Conservation (phyloP, 2,113 vertebrate genomes). For the Nothocercus nigrocapillus region DNA sequence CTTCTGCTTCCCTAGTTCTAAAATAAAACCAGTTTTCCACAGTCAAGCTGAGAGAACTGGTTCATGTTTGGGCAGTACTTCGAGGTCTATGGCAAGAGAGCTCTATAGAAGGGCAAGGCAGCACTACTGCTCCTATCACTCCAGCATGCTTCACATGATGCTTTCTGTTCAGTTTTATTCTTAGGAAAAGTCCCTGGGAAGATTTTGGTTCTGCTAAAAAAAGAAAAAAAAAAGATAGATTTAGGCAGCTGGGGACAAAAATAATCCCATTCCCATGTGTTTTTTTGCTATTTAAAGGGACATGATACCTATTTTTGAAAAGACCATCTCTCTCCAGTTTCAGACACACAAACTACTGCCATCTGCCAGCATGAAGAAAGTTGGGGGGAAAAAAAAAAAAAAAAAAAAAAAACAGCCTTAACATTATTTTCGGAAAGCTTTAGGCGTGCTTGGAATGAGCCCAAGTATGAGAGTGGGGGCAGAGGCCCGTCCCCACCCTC, state of each 20-base stretch:
- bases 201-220: slow-evolving; percentile 38
- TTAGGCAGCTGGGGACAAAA: slow-evolving; percentile 53
- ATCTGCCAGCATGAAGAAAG: background rate
- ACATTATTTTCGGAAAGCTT: background rate
- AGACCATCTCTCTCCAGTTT: background rate
- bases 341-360: slow-evolving; percentile 12
- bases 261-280: slow-evolving; percentile 32
- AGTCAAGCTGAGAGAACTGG: background rate
- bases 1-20: slow-evolving; percentile 13
- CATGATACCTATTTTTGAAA: slow-evolving; percentile 31
- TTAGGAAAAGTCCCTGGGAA: slow-evolving; percentile 65
- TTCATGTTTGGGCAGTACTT: background rate
- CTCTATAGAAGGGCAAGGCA: background rate
- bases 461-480: background rate
- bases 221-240: slow-evolving; percentile 11
- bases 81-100: background rate
- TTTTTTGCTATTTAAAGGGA: slow-evolving; percentile 55
- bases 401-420: background rate
- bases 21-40: slow-evolving; percentile 30
- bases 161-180: slow-evolving; percentile 46
- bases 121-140: background rate
- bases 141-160: background rate
- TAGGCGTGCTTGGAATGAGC: slow-evolving; percentile 1
- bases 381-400: background rate
- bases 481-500: background rate